Evolutionary conservation across 2,113 vertebrate species (phyloP).

Genomic region (Macaca nemestrina): DNA sequence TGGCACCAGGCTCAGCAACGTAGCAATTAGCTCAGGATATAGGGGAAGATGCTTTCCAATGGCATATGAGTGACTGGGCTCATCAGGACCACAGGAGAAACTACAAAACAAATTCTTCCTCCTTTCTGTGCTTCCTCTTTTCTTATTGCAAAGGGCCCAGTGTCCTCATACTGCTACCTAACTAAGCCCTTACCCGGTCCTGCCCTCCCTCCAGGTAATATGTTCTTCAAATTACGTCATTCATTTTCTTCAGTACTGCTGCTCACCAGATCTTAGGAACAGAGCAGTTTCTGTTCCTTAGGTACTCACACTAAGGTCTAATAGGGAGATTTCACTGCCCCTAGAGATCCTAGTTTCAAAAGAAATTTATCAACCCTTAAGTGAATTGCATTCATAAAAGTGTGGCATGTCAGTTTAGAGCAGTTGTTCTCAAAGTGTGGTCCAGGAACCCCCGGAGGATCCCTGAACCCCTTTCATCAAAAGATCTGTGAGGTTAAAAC

Average conservation of each 20-base stretch:
- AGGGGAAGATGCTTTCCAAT: neutral
- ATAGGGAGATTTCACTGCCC: neutral
- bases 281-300: neutral
- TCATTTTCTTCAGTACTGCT: slow-evolving; percentile 30
- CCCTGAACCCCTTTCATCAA: neutral
- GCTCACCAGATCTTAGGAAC: neutral
- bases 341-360: slow-evolving; percentile 38
- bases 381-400: neutral
- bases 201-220: neutral
- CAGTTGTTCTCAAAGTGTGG: neutral
- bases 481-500: neutral
- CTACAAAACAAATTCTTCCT: neutral
- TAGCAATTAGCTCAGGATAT: neutral
- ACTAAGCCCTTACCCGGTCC: neutral
- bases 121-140: slow-evolving; percentile 13
- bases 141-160: neutral
- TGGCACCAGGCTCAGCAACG: neutral
- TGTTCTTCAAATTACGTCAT: slow-evolving; percentile 36
- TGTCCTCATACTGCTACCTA: neutral
- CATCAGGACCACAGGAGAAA: neutral
- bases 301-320: neutral
- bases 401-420: slow-evolving; percentile 28
- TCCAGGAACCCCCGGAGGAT: neutral
- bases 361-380: slow-evolving; percentile 29
- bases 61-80: neutral